Evolutionary conservation across 2,113 vertebrate genomes (phyloP).

Genomic region (Marcusenius ussheri): DNA sequence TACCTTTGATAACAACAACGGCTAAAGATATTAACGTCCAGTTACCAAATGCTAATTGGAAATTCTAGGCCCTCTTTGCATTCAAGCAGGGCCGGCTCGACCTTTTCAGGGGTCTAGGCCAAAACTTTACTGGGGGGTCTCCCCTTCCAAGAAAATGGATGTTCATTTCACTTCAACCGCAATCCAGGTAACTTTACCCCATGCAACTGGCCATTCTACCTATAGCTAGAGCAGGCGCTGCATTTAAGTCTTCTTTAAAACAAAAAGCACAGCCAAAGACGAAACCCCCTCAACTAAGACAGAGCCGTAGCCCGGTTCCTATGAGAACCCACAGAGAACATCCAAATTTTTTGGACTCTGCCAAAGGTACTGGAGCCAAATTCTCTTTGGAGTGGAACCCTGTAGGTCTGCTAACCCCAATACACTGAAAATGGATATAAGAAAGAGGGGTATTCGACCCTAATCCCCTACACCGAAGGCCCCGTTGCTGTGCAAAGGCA

Average conservation of each 20-base stretch:
- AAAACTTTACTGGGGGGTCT: neutral
- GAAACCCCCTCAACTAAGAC: neutral
- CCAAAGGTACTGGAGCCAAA: neutral
- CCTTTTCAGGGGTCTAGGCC: neutral
- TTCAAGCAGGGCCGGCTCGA: neutral
- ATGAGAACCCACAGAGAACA: neutral
- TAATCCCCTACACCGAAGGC: neutral
- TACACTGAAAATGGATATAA: neutral
- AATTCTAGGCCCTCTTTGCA: neutral
- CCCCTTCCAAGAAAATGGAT: neutral
- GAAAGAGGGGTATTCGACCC: neutral
- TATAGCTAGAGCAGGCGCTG: neutral
- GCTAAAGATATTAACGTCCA: neutral
- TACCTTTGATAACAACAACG: neutral
- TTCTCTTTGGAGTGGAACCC: neutral
- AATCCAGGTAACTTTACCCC: neutral
- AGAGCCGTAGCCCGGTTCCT: neutral
- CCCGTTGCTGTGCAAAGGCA: constrained; percentile 24
- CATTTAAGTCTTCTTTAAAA: neutral
- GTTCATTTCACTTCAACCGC: neutral
- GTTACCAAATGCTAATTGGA: neutral
- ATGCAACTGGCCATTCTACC: neutral
- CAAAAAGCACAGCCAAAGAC: neutral
- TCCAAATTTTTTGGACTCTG: neutral
- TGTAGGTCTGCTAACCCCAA: neutral